Evolutionary conservation across 2,888 invertebrate genomes (phyloP).

Genomic region (Phyllotreta striolata): DNA sequence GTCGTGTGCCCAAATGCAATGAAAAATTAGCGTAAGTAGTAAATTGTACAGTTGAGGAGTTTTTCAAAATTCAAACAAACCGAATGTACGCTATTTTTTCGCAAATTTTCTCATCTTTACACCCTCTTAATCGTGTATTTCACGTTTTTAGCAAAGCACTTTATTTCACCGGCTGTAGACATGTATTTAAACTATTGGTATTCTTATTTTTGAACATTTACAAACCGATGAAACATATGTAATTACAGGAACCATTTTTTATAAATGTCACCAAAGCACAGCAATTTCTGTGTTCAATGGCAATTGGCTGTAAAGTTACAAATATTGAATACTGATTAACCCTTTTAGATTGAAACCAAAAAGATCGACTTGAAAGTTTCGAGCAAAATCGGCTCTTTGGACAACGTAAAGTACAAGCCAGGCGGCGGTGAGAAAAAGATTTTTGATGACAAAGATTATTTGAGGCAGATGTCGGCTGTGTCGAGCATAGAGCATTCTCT

Average conservation of each 20-base stretch:
- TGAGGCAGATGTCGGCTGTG: conserved; percentile 72
- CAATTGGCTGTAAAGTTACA: not conserved
- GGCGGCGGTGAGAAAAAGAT: conserved; percentile 95
- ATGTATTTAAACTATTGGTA: conserved; percentile 9
- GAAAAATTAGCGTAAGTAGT: no score
- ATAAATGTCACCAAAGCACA: not conserved
- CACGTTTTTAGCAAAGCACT: no score
- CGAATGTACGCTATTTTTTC: not conserved
- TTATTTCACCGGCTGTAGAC: not conserved
- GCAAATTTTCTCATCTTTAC: not conserved
- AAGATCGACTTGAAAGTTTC: conserved; percentile 92
- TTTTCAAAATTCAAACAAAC: no score
- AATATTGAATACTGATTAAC: not conserved
- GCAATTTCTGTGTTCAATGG: not conserved
- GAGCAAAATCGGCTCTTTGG: conserved; percentile 91
- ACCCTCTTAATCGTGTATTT: no score
- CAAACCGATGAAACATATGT: no score
- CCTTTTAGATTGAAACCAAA: conserved; percentile 80
- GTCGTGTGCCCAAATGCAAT: no score
- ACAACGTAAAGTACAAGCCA: conserved; percentile 90
- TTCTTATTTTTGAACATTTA: conserved; percentile 6
- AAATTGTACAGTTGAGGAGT: no score
- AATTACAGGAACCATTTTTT: no score
- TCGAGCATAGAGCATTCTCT: conserved; percentile 66
- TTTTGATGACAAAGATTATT: conserved; percentile 90